Evolutionary conservation across 2,113 vertebrate species (phyloP).

Genomic region (Planiliza haematocheilus): DNA sequence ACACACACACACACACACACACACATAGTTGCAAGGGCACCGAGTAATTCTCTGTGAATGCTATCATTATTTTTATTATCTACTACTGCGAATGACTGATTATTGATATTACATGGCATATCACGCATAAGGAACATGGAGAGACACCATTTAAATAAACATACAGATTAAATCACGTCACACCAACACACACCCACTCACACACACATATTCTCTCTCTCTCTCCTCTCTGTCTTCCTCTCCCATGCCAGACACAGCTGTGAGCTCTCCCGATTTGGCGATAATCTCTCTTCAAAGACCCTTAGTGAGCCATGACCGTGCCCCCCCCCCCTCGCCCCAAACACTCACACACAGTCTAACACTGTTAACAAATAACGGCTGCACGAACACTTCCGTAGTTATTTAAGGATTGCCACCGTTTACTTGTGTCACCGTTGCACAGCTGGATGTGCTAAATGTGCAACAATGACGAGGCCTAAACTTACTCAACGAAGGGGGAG

Average conservation of each 20-base stretch:
- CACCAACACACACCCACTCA: conserved; percentile 15
- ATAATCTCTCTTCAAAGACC: conserved; percentile 69
- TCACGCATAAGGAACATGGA: conserved; percentile 23
- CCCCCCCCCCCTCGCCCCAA: conserved; percentile 12
- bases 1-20: conserved; percentile 8
- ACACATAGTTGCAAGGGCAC: conserved; percentile 2
- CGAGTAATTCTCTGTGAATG: not conserved
- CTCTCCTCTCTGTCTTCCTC: not conserved
- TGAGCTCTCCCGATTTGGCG: conserved; percentile 60
- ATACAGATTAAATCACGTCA: not conserved
- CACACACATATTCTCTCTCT: not conserved
- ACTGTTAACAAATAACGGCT: conserved; percentile 31
- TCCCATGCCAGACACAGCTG: conserved; percentile 78
- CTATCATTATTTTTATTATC: conserved; percentile 25
- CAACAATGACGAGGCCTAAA: not conserved
- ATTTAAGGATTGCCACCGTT: conserved; percentile 12
- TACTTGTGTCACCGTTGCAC: conserved; percentile 13
- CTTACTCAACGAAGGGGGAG: conserved; percentile 16
- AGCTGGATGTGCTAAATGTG: conserved; percentile 26
- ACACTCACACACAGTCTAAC: conserved; percentile 8
- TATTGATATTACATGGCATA: conserved; percentile 21
- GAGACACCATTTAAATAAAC: conserved; percentile 24
- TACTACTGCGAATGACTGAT: conserved; percentile 30
- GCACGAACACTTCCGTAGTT: conserved; percentile 19
- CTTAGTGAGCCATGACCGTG: conserved; percentile 43